Evolutionary conservation across 2,888 invertebrate species (phyloP).

Genomic region (Liopterus haemorrhoidalis): DNA sequence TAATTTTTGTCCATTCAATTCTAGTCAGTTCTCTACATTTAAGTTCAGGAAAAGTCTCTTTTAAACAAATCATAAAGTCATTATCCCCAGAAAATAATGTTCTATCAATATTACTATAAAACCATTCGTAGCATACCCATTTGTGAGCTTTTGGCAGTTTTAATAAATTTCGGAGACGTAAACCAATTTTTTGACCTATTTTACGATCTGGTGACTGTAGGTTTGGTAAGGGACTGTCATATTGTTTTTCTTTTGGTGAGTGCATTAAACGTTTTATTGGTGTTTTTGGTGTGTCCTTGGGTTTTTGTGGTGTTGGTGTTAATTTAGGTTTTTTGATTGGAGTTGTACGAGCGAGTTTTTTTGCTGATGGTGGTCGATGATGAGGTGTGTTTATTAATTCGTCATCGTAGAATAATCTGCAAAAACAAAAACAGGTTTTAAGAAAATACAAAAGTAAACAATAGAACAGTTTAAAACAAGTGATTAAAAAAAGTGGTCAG

Average conservation of each 20-base stretch:
- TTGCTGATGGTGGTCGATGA: slow-evolving; percentile 66
- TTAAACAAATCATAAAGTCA: slow-evolving; percentile 90
- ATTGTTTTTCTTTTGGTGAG: slow-evolving; percentile 36
- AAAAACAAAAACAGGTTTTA: no score
- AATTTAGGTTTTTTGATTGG: slow-evolving; percentile 46
- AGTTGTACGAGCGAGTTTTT: slow-evolving; percentile 57
- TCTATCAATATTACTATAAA: slow-evolving; percentile 96
- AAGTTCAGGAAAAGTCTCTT: slow-evolving; percentile 89
- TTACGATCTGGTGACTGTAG: slow-evolving; percentile 67
- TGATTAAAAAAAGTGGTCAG: no score
- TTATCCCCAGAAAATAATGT: slow-evolving; percentile 92
- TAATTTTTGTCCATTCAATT: slow-evolving; percentile 91
- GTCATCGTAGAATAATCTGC: slow-evolving; percentile 79
- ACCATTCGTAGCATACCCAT: slow-evolving; percentile 99
- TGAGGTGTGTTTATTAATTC: slow-evolving; percentile 77
- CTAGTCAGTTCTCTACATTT: slow-evolving; percentile 77
- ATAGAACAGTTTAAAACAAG: no score
- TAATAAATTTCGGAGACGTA: slow-evolving; percentile 82
- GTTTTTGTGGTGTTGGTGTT: slow-evolving; percentile 33
- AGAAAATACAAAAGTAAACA: no score
- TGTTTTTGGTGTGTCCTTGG: slow-evolving; percentile 37
- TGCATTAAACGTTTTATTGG: slow-evolving; percentile 42
- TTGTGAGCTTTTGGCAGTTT: slow-evolving; percentile 98
- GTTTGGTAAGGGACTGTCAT: slow-evolving; percentile 45
- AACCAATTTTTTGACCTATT: slow-evolving; percentile 83